These are phyloP conservation scores for Acrossocheilus wenchowensis DNA, from an alignment of 2,797 vertebrate genomes.

Conservation along the genomic window DNA sequence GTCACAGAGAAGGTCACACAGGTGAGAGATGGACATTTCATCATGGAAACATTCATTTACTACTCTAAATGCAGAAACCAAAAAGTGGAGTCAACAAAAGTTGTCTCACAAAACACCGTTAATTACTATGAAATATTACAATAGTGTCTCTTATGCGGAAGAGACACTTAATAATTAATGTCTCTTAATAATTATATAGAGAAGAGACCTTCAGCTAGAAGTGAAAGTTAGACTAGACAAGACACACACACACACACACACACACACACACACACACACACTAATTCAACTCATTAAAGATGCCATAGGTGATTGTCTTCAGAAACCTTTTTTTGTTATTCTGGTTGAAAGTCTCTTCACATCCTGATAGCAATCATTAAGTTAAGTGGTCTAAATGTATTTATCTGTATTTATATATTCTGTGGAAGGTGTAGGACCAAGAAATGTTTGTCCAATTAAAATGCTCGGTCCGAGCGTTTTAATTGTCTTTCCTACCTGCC, in stretches of 20 bases:
- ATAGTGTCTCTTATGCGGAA: neutral
- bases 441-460: no score
- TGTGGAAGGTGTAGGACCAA: no score
- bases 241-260: neutral
- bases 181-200: neutral
- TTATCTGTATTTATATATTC: no score
- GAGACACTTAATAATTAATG: no score
- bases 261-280: neutral
- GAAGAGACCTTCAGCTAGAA: neutral
- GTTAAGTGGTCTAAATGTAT: no score
- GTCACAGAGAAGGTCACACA: conserved; percentile 99
- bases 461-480: no score
- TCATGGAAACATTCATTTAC: neutral
- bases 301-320: no score
- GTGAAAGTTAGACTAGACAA: neutral
- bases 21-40: conserved; percentile 76
- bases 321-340: no score
- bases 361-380: no score
- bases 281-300: no score
- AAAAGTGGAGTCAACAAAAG: neutral
- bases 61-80: neutral
- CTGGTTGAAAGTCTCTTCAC: no score
- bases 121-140: neutral
- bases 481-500: no score
- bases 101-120: neutral